phyloP scores from a whole-genome alignment of 2,888 invertebrate genomes.

The Drosophila algonquin region DNA sequence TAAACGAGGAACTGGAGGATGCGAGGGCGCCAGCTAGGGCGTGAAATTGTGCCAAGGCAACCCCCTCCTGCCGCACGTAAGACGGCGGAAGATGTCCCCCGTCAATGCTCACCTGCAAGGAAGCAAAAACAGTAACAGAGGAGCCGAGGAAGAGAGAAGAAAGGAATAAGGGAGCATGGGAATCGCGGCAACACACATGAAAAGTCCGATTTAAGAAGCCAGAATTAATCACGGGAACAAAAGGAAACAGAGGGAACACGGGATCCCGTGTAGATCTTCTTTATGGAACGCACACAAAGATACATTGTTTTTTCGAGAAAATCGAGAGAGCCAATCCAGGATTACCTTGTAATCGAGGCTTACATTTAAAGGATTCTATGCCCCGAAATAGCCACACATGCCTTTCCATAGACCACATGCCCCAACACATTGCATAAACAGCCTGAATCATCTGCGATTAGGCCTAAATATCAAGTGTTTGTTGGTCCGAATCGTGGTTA shows the following conservation, averaged over 20 bases:
- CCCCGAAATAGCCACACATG: too few species aligned
- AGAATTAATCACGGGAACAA: not conserved
- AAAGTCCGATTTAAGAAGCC: not conserved
- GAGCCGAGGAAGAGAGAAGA: slow-evolving; percentile 7
- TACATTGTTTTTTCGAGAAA: too few species aligned
- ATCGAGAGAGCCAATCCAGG: too few species aligned
- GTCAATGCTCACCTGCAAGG: slow-evolving; percentile 63
- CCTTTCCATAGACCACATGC: too few species aligned
- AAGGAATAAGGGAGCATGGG: slow-evolving; percentile 8
- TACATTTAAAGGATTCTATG: too few species aligned
- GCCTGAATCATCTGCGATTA: not conserved
- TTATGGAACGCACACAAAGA: too few species aligned
- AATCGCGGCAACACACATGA: slow-evolving; percentile 5
- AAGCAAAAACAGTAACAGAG: not conserved
- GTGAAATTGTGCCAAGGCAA: slow-evolving; percentile 60
- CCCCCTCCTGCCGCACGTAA: slow-evolving; percentile 11
- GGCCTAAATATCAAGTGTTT: slow-evolving; percentile 19
- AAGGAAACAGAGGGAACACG: too few species aligned
- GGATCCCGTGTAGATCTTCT: too few species aligned
- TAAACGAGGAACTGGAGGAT: slow-evolving; percentile 10
- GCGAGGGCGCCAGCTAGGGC: slow-evolving; percentile 37
- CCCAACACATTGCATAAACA: too few species aligned
- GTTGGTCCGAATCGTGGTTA: slow-evolving; percentile 11
- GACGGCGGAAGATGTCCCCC: slow-evolving; percentile 11
- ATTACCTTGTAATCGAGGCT: too few species aligned